A percentile compares a stretch with the other conserved stretches of the same genome.
These are phyloP conservation scores for Tetragonula clypearis DNA, from an alignment of 1,140 invertebrate genomes.

Conservation along the genomic window DNA sequence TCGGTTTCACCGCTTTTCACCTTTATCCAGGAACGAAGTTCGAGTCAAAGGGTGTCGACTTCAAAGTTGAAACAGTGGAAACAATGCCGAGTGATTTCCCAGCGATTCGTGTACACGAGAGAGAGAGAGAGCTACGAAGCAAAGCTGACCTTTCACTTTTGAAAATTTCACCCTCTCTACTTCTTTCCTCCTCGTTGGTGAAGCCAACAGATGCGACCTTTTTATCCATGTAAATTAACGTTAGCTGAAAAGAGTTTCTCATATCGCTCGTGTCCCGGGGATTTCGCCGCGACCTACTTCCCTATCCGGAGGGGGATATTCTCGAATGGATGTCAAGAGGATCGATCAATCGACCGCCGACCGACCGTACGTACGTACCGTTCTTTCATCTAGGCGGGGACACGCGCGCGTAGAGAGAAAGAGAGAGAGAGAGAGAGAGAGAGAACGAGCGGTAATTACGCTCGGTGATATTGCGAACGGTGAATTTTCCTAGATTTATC, in stretches of 20 bases:
- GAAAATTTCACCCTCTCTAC: neutral
- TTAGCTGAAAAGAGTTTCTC: conserved; percentile 6
- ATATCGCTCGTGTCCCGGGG: neutral
- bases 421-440: neutral
- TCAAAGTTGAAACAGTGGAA: too few species aligned
- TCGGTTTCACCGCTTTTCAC: too few species aligned
- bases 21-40: too few species aligned
- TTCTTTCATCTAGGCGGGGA: conserved; percentile 4
- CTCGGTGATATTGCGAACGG: conserved; percentile 31
- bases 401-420: too few species aligned
- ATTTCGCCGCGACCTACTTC: conserved; percentile 16
- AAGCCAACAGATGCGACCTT: conserved; percentile 22
- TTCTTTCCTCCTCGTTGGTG: neutral
- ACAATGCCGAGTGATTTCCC: too few species aligned
- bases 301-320: neutral
- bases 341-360: conserved; percentile 11
- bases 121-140: too few species aligned
- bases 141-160: conserved; percentile 18
- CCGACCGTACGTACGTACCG: neutral
- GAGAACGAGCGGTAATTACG: conserved; percentile 2
- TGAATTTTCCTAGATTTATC: conserved; percentile 53
- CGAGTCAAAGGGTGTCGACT: too few species aligned
- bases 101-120: too few species aligned
- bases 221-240: conserved; percentile 48
- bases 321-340: conserved; percentile 18